Evolutionary conservation across 1,140 invertebrate species (phyloP), one percentile per base, ranked within the genome.

Genomic region (Bombus ignitus): DNA sequence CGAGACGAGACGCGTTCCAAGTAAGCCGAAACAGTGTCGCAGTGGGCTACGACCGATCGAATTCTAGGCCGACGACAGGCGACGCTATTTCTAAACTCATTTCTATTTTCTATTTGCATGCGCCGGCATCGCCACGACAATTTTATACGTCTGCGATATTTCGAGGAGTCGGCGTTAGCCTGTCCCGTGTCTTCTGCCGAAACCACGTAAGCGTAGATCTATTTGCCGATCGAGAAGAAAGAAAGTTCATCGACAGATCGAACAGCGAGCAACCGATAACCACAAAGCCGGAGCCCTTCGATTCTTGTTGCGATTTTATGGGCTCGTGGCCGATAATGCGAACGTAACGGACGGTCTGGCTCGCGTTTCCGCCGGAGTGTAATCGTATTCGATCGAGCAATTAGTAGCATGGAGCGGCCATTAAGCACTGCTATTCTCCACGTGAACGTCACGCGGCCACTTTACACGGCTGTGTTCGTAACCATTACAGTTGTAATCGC

Each of bases 71-170:
- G 92, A 89, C 92, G 92, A 94, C 92, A 91, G 92, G 89, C 89
- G 86, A 83, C 91, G 94, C 94, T 94, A 95, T 95, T 95, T 94
- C 94, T 92, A 93, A 91, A 92, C 92, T 91, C 89, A 92, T 94
- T 93, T 94, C 93, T 94, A 94, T 95, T 94, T 94, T 95, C 94
- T 95, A 94, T 94, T 94, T 94, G 88, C 90, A 93, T 91, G 89
- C 91, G 89, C 89, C 89, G 87, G 78, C 92, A 89, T 93, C 92
- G 91, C 81, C 88, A 82, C 92, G 90, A 94, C 92, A 82, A 94
- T 94, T 95, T 95, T 94, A 94, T 94, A 93, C 92, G 94, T 93
- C 92, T 93, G 92, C 91, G 94, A 93, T 95, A 95, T 95, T 95
- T 95, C 90, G 92, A 94, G 87, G 62, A 79, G 71, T 83, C 70